Evolutionary conservation across 92 coral and sea anemone genomes (phyloP).

Genomic region (Bergia puertoricense): DNA sequence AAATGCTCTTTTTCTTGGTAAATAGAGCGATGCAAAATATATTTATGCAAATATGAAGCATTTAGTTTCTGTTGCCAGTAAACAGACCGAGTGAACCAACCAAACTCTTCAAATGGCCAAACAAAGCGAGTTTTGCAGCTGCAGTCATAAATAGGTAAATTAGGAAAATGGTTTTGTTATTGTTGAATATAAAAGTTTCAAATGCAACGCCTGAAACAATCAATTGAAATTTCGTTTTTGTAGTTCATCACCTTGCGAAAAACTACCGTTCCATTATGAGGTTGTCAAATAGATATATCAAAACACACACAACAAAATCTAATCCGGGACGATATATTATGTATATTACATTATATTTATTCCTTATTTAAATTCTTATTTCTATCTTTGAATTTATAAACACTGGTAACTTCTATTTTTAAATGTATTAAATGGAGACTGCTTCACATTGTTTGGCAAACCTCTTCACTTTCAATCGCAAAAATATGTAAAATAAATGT

Average conservation of each 20-base stretch:
- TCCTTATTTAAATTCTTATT: background rate
- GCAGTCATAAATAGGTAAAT: conserved; percentile 19
- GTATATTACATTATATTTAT: no score
- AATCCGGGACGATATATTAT: background rate
- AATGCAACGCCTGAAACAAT: background rate
- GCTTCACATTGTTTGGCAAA: background rate
- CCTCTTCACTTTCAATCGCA: background rate
- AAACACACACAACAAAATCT: background rate
- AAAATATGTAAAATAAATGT: no score
- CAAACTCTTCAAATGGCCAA: background rate
- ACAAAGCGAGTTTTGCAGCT: conserved; percentile 22
- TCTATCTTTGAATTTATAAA: background rate
- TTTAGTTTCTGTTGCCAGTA: conserved; percentile 3
- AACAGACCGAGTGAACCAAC: conserved; percentile 7
- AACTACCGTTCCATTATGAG: background rate
- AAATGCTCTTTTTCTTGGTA: conserved; percentile 10
- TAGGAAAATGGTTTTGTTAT: conserved; percentile 7
- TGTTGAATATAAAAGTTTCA: background rate
- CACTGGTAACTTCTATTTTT: background rate
- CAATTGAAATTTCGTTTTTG: background rate
- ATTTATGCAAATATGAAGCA: background rate
- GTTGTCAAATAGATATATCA: background rate
- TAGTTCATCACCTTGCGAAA: background rate
- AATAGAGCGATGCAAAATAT: conserved; percentile 1
- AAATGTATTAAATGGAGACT: background rate